Evolutionary conservation across 2,797 vertebrate species (phyloP), one percentile per base, ranked within the genome.

Genomic region (Gadopsis marmoratus): DNA sequence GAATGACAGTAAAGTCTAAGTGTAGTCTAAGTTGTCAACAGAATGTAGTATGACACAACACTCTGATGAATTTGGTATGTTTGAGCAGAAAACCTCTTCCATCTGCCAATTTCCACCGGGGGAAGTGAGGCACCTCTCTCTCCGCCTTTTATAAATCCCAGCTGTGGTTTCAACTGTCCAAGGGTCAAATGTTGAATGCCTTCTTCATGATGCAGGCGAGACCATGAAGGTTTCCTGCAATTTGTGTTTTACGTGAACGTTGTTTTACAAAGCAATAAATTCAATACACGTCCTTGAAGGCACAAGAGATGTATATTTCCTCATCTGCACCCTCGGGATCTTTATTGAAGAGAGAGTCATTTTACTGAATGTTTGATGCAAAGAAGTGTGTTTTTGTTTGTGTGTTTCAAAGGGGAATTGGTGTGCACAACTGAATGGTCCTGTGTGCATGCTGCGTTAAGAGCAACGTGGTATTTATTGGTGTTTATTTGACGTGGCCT

Each of bases 141-240:
- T 83, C 68, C 78, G 86, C 66, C 73, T 90, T 39, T 94, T 94
- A 95, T 94, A 89, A 92, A 91, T 89, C 90, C 93, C 94, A 95
- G 93, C 92, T 95, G 94, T 91, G 89, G 82, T 70, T 92, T 91
- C 87, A 92, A 87, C 93, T 87, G 90, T 92, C 86, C 85, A 39
- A 75, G 82, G 91, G 90, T 92, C 92, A 88, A 74, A 90, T 89
- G 91, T 67, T 88, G 86, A 92, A 94, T 93, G 82, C 91, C 89
- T 94, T 93, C 89, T 90, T 90, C 84, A 78, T 94, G 89, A 94
- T 92, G 89, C 90, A 79, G 87, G 76, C 7, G 0, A 86, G 86
- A 37, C 87, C 64, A 33, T 95, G 90, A 95, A 94, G 60, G 82
- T 91, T 90, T 91, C 91, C 89, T 85, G 84, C 88, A 92, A 89